These are phyloP conservation scores for Calcarius lapponicus DNA, from an alignment of 2,797 vertebrate genomes.

Conservation along the genomic window DNA sequence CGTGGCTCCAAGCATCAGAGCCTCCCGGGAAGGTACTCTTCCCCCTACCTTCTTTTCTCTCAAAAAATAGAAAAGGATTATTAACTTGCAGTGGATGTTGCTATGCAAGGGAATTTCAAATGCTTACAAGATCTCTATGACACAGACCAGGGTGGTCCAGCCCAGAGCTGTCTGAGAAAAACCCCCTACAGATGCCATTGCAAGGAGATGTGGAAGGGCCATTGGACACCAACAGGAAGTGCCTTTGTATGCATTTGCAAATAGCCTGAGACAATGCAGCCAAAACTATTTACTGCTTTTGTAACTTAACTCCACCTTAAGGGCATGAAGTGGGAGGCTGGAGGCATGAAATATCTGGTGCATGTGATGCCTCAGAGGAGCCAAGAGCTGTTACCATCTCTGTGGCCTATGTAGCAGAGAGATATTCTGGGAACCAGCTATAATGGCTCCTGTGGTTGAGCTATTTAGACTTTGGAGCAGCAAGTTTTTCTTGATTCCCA, in stretches of 20 bases:
- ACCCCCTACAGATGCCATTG: fast-evolving
- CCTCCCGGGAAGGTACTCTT: background rate
- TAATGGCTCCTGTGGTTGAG: background rate
- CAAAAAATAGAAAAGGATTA: background rate
- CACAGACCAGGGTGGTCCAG: background rate
- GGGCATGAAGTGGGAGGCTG: background rate
- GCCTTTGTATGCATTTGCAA: background rate
- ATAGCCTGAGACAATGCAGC: background rate
- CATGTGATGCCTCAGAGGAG: background rate
- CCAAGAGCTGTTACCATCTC: background rate
- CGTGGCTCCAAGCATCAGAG: background rate
- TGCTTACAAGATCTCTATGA: background rate
- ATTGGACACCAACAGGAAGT: background rate
- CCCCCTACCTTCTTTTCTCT: background rate
- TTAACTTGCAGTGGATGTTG: background rate
- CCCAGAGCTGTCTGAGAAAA: background rate
- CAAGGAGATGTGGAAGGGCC: background rate
- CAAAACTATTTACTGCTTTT: background rate
- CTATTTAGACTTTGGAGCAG: background rate
- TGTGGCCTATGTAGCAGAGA: background rate
- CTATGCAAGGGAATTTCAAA: background rate
- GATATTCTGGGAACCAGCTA: background rate
- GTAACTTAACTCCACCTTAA: background rate
- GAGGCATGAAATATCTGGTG: background rate
- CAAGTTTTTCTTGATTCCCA: background rate